Conservation (phyloP, 2,888 invertebrate genomes). For the Caenorhabditis wallacei region DNA sequence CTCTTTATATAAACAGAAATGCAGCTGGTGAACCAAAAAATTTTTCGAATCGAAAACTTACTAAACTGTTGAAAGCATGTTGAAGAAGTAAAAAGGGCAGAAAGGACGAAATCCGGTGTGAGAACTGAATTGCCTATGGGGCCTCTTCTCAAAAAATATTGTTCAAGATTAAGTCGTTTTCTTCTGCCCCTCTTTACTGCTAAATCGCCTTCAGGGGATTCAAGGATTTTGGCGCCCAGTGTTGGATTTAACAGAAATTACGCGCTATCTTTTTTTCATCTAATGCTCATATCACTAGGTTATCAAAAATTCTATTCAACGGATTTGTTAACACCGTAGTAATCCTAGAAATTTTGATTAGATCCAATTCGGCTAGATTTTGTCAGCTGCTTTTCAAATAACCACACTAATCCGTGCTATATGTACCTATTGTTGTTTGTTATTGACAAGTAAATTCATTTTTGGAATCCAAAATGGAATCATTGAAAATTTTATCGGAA, state of each 20-base stretch:
- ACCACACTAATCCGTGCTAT: neutral
- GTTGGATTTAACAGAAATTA: no score
- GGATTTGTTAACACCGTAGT: no score
- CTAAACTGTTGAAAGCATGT: conserved; percentile 19
- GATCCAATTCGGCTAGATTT: neutral
- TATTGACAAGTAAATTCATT: conserved; percentile 4
- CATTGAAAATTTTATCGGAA: neutral
- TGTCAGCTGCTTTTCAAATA: neutral
- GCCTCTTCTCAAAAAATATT: conserved; percentile 52
- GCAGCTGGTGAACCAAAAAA: no score
- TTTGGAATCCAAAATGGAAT: neutral
- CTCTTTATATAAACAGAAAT: no score
- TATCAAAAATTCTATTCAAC: no score
- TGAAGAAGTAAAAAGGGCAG: conserved; percentile 11
- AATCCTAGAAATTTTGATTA: neutral
- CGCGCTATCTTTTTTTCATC: no score
- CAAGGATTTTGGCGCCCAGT: neutral
- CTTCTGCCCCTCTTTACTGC: conserved; percentile 4
- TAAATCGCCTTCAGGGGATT: conserved; percentile 53
- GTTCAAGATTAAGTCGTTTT: conserved; percentile 45
- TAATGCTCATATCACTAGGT: no score
- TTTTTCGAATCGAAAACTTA: conserved; percentile 3
- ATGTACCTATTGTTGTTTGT: conserved; percentile 29
- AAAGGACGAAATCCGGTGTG: conserved; percentile 42
- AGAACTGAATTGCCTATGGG: conserved; percentile 35